Conservation (phyloP, 2,113 vertebrate genomes). For the Pomatostomus ruficeps region DNA sequence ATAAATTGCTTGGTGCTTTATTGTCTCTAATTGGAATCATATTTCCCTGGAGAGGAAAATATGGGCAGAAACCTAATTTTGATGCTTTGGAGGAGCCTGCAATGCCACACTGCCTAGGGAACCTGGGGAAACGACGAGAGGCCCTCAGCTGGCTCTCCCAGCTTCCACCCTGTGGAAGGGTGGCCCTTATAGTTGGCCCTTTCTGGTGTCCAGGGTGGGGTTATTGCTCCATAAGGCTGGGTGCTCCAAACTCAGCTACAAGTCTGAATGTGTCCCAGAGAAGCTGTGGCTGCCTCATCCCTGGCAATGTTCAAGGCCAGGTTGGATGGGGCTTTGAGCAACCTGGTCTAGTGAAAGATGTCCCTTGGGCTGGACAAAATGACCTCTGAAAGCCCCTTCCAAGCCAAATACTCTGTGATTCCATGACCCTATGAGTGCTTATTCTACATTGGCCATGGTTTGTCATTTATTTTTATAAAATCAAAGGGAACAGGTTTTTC, state of each 20-base stretch:
- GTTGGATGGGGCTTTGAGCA: neutral
- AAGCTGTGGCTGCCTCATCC: neutral
- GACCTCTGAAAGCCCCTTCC: neutral
- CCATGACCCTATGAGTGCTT: neutral
- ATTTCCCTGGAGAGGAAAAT: neutral
- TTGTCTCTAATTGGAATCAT: neutral
- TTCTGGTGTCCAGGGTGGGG: neutral
- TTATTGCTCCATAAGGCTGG: fast-evolving
- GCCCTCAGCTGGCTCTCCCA: neutral
- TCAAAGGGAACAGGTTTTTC: neutral
- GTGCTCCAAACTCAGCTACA: neutral
- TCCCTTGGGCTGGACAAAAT: neutral
- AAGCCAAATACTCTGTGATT: neutral
- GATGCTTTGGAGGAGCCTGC: neutral
- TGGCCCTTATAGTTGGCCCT: neutral
- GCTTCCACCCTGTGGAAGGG: neutral
- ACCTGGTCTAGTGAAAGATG: neutral
- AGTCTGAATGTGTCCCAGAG: neutral
- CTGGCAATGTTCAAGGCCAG: neutral
- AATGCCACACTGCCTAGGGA: neutral
- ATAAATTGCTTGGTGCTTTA: neutral
- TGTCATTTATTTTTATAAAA: neutral
- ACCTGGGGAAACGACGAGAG: neutral
- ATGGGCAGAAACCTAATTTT: neutral
- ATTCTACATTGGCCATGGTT: neutral